Percentiles rank a stretch among this genome's conserved stretches.
Evolutionary conservation across 2,113 vertebrate species (phyloP).

Genomic region (Amblyopsis rosae): DNA sequence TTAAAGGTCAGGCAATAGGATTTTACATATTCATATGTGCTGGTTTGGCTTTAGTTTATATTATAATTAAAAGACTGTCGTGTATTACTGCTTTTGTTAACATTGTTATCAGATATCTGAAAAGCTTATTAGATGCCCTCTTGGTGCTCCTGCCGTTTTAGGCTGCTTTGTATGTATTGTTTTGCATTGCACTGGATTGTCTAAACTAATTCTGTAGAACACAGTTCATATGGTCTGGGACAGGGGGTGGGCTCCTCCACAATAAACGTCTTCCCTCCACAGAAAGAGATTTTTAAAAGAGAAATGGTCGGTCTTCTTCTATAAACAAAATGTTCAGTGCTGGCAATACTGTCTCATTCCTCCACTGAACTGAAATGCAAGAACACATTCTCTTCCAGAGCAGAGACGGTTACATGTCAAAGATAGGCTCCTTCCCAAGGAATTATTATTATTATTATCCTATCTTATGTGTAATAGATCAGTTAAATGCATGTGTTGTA

Average conservation of each 20-base stretch:
- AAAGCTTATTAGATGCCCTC: background rate
- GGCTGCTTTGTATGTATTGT: too few species aligned
- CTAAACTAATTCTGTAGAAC: background rate
- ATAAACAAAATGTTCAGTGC: slow-evolving; percentile 10
- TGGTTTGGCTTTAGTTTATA: too few species aligned
- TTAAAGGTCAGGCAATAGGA: slow-evolving; percentile 60
- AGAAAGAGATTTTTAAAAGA: slow-evolving; percentile 6
- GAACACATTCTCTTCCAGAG: background rate
- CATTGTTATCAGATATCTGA: too few species aligned
- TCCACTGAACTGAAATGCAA: slow-evolving; percentile 12
- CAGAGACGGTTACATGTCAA: background rate
- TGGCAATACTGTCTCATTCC: slow-evolving; percentile 6
- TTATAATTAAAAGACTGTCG: too few species aligned
- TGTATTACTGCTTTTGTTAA: too few species aligned
- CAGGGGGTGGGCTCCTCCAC: background rate
- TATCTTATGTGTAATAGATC: background rate
- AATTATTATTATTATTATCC: background rate
- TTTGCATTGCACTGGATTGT: background rate
- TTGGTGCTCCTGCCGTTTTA: too few species aligned
- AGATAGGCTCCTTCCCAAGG: background rate
- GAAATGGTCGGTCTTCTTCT: slow-evolving; percentile 5
- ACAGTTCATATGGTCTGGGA: background rate
- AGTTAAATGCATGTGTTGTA: slow-evolving; percentile 1
- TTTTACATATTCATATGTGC: slow-evolving; percentile 22
- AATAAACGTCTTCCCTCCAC: background rate